Conservation (phyloP, 2,113 vertebrate genomes). For the Rana temporaria region DNA sequence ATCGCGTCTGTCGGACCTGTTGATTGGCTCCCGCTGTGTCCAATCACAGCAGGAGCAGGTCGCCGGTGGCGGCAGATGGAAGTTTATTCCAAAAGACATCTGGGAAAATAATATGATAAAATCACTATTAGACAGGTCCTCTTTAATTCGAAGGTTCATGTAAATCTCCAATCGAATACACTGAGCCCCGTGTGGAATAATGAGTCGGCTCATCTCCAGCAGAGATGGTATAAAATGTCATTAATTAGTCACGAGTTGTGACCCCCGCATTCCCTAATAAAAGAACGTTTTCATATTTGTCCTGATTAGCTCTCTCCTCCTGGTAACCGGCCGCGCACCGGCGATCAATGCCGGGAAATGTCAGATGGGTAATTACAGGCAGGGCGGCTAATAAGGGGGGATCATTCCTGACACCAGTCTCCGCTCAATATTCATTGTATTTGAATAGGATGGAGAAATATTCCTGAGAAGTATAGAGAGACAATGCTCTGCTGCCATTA, state of each 20-base stretch:
- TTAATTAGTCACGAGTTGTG: neutral
- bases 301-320: conserved; percentile 16
- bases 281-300: neutral
- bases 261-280: neutral
- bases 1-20: too few species aligned
- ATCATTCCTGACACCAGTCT: too few species aligned
- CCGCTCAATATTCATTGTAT: too few species aligned
- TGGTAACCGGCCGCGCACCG: neutral
- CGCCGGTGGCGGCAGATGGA: too few species aligned
- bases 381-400: neutral
- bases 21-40: too few species aligned
- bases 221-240: neutral
- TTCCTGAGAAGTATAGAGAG: too few species aligned
- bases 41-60: too few species aligned
- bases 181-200: neutral
- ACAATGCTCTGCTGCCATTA: too few species aligned
- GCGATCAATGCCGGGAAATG: conserved; percentile 27
- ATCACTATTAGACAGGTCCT: neutral
- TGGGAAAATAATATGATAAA: neutral
- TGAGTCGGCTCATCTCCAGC: neutral
- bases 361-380: conserved; percentile 29
- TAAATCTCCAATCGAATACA: too few species aligned
- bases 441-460: too few species aligned
- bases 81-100: too few species aligned
- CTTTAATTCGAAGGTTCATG: neutral